phyloP scores from a whole-genome alignment of 2,113 vertebrate species.

The Apeltes quadracus region DNA sequence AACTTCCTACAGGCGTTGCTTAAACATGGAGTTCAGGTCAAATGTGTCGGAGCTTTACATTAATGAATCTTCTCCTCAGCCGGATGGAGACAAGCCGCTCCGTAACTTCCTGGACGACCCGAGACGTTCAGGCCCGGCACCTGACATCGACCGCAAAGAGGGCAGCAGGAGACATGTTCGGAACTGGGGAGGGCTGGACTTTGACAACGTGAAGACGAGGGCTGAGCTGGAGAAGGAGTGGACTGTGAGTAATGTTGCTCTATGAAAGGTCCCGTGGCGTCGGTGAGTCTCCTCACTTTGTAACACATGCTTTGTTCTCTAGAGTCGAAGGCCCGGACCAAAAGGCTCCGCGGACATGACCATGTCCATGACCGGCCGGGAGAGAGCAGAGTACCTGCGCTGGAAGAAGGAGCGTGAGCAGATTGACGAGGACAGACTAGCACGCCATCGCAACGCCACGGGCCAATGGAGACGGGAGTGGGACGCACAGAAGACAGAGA shows the following conservation, averaged over 20 bases:
- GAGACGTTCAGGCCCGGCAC: slow-evolving; percentile 82
- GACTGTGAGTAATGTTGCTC: slow-evolving; percentile 68
- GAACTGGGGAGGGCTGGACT: slow-evolving; percentile 94
- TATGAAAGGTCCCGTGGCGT: neutral
- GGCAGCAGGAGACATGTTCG: slow-evolving; percentile 90
- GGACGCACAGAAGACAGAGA: slow-evolving; percentile 91
- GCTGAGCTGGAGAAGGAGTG: slow-evolving; percentile 85
- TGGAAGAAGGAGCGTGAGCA: slow-evolving; percentile 94
- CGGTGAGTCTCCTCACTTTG: neutral
- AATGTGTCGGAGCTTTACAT: neutral
- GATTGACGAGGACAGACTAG: slow-evolving; percentile 90
- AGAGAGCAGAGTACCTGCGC: slow-evolving; percentile 89
- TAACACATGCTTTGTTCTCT: neutral
- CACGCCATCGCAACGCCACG: slow-evolving; percentile 89
- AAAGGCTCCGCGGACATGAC: slow-evolving; percentile 88
- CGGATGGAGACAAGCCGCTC: slow-evolving; percentile 85
- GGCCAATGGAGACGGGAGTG: slow-evolving; percentile 93
- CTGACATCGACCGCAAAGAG: slow-evolving; percentile 83
- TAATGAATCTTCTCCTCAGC: slow-evolving; percentile 49
- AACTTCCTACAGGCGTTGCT: neutral
- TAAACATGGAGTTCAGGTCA: neutral
- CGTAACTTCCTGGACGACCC: slow-evolving; percentile 93
- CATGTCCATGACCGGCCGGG: slow-evolving; percentile 92
- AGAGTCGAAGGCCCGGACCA: slow-evolving; percentile 78
- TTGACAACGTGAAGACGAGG: slow-evolving; percentile 88